A percentile compares a stretch with the other conserved stretches of the same genome.
Conservation (phyloP, 35 echinoderm and acorn worm species). For the Lytechinus pictus region DNA sequence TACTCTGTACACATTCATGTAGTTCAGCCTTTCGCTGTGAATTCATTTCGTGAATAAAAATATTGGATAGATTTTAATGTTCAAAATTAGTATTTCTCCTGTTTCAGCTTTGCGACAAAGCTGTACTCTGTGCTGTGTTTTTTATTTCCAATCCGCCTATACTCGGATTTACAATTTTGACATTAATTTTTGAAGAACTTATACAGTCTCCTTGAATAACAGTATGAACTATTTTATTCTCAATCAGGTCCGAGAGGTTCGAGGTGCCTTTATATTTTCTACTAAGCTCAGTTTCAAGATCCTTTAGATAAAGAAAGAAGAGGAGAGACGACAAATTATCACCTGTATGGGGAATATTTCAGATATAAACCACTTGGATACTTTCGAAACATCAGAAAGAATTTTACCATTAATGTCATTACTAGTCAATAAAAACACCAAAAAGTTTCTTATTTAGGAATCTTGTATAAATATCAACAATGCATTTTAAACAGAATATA, state of each 20-base stretch:
- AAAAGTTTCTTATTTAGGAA: not conserved
- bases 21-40: too few species aligned
- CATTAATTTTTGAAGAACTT: too few species aligned
- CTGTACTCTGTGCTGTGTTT: too few species aligned
- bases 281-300: constrained; percentile 33
- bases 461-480: constrained; percentile 24
- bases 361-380: not conserved
- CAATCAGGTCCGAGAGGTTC: constrained; percentile 24
- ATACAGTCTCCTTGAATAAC: too few species aligned
- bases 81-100: too few species aligned
- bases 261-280: constrained; percentile 30
- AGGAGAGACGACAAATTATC: constrained; percentile 43
- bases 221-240: constrained; percentile 25
- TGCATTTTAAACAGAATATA: constrained; percentile 25
- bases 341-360: constrained; percentile 35
- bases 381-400: not conserved
- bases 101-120: too few species aligned
- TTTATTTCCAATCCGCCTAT: too few species aligned
- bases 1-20: too few species aligned
- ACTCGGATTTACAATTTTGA: too few species aligned
- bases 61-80: too few species aligned
- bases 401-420: not conserved
- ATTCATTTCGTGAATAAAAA: too few species aligned
- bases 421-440: not conserved
- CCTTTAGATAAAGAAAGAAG: constrained; percentile 29